Evolutionary conservation across 2,113 vertebrate species (phyloP).

Genomic region (Leucosticte australis): DNA sequence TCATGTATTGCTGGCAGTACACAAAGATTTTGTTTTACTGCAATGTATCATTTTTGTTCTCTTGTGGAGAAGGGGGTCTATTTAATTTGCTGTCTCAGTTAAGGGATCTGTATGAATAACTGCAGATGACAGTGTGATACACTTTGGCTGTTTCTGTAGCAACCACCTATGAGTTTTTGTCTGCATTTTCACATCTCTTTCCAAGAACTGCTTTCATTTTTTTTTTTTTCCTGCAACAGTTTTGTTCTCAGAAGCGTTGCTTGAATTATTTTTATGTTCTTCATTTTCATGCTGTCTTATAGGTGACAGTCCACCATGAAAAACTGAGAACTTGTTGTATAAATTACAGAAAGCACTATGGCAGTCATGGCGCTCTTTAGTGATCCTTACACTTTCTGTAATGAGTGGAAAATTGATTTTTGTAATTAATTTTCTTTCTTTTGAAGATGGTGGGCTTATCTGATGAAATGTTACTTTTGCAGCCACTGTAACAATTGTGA

Average conservation of each 20-base stretch:
- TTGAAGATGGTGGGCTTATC: neutral
- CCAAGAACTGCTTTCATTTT: neutral
- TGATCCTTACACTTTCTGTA: neutral
- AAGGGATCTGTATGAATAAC: neutral
- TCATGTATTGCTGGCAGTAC: neutral
- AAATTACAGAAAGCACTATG: neutral
- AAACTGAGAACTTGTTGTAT: neutral
- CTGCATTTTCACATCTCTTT: conserved; percentile 1
- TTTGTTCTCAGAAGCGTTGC: neutral
- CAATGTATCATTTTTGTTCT: neutral
- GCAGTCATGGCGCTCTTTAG: neutral
- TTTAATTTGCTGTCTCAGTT: conserved; percentile 27
- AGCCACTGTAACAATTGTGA: neutral
- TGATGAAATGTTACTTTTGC: neutral
- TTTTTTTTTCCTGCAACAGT: neutral
- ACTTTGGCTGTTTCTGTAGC: conserved; percentile 36
- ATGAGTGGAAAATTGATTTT: conserved; percentile 27
- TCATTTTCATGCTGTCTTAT: neutral
- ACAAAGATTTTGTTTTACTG: neutral
- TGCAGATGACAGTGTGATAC: neutral
- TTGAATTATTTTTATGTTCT: conserved; percentile 22
- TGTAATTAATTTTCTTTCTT: conserved; percentile 5
- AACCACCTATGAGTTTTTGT: neutral
- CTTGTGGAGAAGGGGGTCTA: neutral
- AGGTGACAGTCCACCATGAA: neutral